Evolutionary conservation across 2,888 invertebrate species (phyloP).

Genomic region (Halictus ligatus): DNA sequence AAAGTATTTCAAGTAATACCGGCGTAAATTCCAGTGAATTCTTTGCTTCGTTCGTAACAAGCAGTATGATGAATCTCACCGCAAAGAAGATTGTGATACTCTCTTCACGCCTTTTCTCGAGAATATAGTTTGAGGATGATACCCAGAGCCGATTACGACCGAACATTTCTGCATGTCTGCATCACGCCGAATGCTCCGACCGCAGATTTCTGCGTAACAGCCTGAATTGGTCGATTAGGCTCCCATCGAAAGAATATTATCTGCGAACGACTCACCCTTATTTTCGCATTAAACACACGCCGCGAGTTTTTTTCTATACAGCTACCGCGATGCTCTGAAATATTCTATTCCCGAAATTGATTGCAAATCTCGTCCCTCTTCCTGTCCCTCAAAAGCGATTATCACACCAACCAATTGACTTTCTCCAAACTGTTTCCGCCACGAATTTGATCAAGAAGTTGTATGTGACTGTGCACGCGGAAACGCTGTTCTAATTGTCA

Average conservation of each 20-base stretch:
- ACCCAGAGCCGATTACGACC: conserved; percentile 44
- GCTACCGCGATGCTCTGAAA: neutral
- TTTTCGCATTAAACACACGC: conserved; percentile 49
- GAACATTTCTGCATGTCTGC: conserved; percentile 62
- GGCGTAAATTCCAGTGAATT: neutral
- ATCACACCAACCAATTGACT: conserved; percentile 19
- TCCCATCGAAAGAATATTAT: conserved; percentile 56
- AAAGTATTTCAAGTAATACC: neutral
- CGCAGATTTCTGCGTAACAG: conserved; percentile 67
- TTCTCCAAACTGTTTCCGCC: neutral
- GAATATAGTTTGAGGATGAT: neutral
- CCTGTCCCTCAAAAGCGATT: neutral
- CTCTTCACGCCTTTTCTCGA: neutral
- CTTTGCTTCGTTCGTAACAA: neutral
- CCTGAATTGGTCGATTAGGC: conserved; percentile 54
- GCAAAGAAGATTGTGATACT: neutral
- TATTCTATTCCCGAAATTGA: neutral
- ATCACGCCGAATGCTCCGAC: conserved; percentile 48
- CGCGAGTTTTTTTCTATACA: conserved; percentile 17
- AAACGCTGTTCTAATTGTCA: conserved; percentile 7
- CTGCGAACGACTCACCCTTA: conserved; percentile 47
- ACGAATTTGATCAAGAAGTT: conserved; percentile 19
- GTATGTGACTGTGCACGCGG: neutral
- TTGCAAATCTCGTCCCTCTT: neutral
- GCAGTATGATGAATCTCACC: neutral